Evolutionary conservation across 2,113 vertebrate genomes (phyloP).

Genomic region (Apaloderma vittatum): DNA sequence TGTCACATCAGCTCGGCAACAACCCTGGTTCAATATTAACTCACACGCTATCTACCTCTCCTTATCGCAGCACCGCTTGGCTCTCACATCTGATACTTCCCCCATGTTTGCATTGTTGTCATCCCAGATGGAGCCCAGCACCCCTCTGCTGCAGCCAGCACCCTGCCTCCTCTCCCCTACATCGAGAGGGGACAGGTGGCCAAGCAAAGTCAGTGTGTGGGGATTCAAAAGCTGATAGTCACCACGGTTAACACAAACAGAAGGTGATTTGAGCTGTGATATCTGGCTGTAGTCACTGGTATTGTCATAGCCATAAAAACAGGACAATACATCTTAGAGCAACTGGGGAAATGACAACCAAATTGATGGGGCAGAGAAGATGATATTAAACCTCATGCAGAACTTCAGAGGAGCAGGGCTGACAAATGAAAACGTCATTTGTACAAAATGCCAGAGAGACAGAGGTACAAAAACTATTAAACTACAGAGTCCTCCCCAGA

Average conservation of each 20-base stretch:
- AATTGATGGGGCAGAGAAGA: background rate
- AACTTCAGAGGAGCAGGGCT: background rate
- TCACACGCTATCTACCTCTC: rapidly evolving
- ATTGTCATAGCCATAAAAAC: background rate
- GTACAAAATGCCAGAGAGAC: background rate
- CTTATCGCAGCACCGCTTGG: background rate
- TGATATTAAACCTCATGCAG: background rate
- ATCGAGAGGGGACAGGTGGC: background rate
- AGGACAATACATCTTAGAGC: background rate
- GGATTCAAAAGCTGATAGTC: background rate
- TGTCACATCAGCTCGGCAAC: background rate
- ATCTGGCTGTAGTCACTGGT: background rate
- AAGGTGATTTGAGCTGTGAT: background rate
- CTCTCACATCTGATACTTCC: rapidly evolving
- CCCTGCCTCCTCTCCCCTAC: background rate
- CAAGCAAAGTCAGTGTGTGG: background rate
- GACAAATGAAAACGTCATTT: background rate
- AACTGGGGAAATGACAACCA: rapidly evolving
- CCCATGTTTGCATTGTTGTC: background rate
- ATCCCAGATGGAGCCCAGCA: rapidly evolving
- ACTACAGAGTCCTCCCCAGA: background rate
- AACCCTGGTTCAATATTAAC: background rate
- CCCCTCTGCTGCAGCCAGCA: background rate
- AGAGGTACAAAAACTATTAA: background rate
- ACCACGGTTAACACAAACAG: background rate